These are phyloP conservation scores for Oncorhynchus clarkii DNA, from an alignment of 2,113 vertebrate genomes.

Conservation along the genomic window DNA sequence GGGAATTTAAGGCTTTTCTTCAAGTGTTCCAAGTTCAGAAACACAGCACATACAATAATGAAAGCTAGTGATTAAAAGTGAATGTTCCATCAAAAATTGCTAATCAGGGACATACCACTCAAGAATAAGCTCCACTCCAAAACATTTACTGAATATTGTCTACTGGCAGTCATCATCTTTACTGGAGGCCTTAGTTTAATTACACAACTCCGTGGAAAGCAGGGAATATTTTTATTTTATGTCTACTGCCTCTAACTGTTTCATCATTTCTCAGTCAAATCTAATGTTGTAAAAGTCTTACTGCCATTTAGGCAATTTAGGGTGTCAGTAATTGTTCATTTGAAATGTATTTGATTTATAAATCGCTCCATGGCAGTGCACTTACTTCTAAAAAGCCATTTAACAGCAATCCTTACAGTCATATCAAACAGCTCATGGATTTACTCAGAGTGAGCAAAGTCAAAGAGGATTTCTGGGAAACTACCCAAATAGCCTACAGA, in stretches of 20 bases:
- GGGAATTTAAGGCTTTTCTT: too few species aligned
- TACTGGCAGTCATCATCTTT: slow-evolving; percentile 25
- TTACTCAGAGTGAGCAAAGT: too few species aligned
- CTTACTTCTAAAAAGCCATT: neutral
- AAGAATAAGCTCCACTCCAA: slow-evolving; percentile 16
- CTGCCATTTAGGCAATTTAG: neutral
- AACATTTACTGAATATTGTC: slow-evolving; percentile 18
- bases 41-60: too few species aligned
- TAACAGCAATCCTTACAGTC: neutral
- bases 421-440: neutral
- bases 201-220: neutral
- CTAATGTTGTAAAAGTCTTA: neutral
- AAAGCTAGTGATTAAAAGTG: slow-evolving; percentile 20
- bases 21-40: too few species aligned
- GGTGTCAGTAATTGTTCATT: neutral
- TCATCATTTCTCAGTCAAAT: neutral
- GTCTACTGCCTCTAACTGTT: neutral
- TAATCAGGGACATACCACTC: slow-evolving; percentile 17
- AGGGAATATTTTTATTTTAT: neutral
- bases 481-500: too few species aligned
- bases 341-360: neutral
- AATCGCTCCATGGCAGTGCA: neutral
- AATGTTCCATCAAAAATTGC: slow-evolving; percentile 14
- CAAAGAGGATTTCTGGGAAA: too few species aligned
- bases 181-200: slow-evolving; percentile 21